A percentile compares a stretch with the other conserved stretches of the same genome.
Conservation (phyloP, 2,113 vertebrate species). For the Pelodiscus sinensis region DNA sequence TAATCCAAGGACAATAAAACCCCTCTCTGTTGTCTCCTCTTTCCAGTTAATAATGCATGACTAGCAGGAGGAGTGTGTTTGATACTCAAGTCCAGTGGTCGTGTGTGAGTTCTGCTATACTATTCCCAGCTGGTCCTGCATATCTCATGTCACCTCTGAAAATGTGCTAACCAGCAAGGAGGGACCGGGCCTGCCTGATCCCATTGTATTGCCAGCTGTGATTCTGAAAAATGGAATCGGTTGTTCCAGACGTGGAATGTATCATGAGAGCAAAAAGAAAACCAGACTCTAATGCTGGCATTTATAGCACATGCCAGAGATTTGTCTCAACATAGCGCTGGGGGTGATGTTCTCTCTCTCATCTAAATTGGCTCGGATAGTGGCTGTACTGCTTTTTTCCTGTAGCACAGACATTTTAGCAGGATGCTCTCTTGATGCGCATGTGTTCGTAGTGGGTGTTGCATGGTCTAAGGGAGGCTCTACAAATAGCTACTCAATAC, state of each 20-base stretch:
- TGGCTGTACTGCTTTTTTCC: background rate
- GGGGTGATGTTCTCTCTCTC: background rate
- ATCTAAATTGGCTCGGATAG: background rate
- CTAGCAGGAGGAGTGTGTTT: slow-evolving; percentile 17
- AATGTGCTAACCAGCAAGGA: slow-evolving; percentile 54
- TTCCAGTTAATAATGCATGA: slow-evolving; percentile 41
- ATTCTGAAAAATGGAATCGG: slow-evolving; percentile 49
- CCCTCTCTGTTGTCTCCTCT: background rate
- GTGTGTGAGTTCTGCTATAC: slow-evolving; percentile 37
- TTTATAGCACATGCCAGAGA: background rate
- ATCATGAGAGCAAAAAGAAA: slow-evolving; percentile 30
- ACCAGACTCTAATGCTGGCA: background rate
- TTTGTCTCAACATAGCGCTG: slow-evolving; percentile 27
- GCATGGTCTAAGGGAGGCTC: background rate
- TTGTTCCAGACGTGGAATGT: slow-evolving; percentile 22
- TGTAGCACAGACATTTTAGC: slow-evolving; percentile 32
- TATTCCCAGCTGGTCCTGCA: slow-evolving; percentile 39
- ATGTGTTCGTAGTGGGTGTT: background rate
- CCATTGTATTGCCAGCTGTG: background rate
- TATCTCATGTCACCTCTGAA: slow-evolving; percentile 44
- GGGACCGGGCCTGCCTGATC: background rate
- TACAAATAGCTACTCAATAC: background rate
- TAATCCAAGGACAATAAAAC: slow-evolving; percentile 7
- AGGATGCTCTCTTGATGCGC: background rate
- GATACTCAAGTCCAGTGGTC: slow-evolving; percentile 15